These are phyloP conservation scores for Anastrepha obliqua DNA, from an alignment of 1,140 invertebrate species.

Conservation along the genomic window DNA sequence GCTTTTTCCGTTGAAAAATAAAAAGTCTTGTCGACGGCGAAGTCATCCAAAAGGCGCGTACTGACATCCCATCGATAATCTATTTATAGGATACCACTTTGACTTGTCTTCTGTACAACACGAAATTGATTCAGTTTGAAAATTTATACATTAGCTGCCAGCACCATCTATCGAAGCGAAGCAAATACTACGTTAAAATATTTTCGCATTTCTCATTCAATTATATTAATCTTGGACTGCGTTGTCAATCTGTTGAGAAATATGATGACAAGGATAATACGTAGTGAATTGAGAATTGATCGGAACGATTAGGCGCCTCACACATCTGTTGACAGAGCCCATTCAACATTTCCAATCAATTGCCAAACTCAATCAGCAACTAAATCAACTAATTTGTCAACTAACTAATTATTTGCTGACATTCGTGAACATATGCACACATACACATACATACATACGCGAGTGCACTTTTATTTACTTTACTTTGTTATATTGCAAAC, in stretches of 20 bases:
- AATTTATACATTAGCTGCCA: too few relatives aligned
- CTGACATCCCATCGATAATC: too few relatives aligned
- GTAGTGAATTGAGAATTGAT: neutral
- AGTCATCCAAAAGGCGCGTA: too few relatives aligned
- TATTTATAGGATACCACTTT: too few relatives aligned
- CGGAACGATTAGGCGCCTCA: too few relatives aligned
- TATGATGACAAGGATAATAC: neutral
- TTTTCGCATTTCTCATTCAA: too few relatives aligned
- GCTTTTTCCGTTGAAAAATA: too few relatives aligned
- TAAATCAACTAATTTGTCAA: neutral
- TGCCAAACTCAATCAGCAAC: conserved; percentile 1
- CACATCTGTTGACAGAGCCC: neutral
- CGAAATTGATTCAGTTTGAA: too few relatives aligned
- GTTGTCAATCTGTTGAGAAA: neutral
- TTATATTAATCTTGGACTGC: neutral
- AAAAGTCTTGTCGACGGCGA: too few relatives aligned
- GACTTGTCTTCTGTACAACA: too few relatives aligned
- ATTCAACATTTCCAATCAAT: neutral
- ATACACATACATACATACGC: neutral
- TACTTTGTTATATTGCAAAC: neutral
- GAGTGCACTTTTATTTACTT: neutral
- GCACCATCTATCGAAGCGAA: too few relatives aligned
- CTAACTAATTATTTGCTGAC: conserved; percentile 22
- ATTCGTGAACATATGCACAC: neutral
- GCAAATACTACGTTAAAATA: too few relatives aligned